phyloP scores from a whole-genome alignment of 2,113 vertebrate species.

The Propithecus coquereli region DNA sequence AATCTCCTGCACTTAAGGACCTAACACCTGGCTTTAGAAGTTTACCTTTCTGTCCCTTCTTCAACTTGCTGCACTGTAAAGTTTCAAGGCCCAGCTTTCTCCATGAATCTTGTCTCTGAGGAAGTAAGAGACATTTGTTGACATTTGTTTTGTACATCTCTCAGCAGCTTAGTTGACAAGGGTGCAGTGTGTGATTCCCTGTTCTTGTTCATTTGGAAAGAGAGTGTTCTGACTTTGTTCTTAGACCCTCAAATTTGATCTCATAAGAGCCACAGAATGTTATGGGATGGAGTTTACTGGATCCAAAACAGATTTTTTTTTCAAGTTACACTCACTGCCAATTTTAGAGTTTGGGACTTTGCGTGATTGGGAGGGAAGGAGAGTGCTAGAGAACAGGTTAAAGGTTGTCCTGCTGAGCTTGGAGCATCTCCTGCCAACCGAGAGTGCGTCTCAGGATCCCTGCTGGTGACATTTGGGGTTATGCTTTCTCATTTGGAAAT shows the following conservation, averaged over 20 bases:
- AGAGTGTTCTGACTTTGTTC: background rate
- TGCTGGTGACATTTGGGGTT: background rate
- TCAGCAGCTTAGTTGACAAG: background rate
- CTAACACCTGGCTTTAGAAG: background rate
- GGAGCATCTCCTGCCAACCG: background rate
- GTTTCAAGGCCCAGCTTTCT: background rate
- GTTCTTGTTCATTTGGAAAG: background rate
- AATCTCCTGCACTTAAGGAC: background rate
- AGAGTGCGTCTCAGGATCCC: background rate
- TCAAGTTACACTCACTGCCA: background rate
- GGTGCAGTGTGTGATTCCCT: background rate
- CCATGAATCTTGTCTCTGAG: background rate
- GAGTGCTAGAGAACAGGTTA: background rate
- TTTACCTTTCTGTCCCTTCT: background rate
- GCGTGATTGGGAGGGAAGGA: background rate
- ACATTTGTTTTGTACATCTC: background rate
- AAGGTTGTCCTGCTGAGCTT: background rate
- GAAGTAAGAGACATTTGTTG: background rate
- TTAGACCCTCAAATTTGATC: background rate
- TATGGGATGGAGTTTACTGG: background rate
- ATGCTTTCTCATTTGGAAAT: background rate
- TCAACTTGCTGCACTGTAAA: background rate
- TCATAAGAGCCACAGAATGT: background rate
- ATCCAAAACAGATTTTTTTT: background rate
- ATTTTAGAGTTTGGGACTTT: background rate